phyloP scores from a whole-genome alignment of 2,113 vertebrate species.

The Cepphus grylle region DNA sequence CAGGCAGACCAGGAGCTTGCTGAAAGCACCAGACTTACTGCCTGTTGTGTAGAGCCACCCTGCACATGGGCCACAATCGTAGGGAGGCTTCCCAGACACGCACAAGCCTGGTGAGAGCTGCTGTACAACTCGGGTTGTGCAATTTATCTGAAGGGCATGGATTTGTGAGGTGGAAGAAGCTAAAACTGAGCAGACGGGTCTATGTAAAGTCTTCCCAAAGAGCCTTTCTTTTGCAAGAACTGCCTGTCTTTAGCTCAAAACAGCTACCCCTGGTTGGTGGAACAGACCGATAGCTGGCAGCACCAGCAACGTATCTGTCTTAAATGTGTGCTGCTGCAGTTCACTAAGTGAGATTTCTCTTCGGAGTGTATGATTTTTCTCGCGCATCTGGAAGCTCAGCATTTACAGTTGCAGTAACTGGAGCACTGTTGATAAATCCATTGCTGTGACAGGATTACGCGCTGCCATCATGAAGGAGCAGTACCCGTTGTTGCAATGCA shows the following conservation, averaged over 20 bases:
- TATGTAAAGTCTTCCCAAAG: background rate
- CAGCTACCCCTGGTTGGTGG: background rate
- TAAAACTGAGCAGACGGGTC: background rate
- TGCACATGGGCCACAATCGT: background rate
- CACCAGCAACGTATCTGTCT: background rate
- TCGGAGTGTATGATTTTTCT: background rate
- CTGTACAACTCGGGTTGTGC: background rate
- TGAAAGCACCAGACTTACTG: background rate
- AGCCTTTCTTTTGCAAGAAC: background rate
- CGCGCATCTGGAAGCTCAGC: background rate
- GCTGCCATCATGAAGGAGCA: background rate
- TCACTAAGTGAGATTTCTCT: background rate
- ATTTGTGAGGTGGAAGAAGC: background rate
- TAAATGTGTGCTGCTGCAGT: background rate
- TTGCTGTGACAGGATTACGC: background rate
- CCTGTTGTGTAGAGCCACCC: accelerated
- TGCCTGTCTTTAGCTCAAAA: background rate
- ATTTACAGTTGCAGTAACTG: background rate
- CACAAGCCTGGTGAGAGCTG: background rate
- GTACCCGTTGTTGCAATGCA: background rate
- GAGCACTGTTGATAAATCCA: background rate
- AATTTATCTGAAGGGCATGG: background rate
- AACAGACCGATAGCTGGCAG: background rate
- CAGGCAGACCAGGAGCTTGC: background rate
- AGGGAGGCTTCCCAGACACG: background rate